These are phyloP conservation scores for Tonatia bakeri DNA, from an alignment of 2,113 vertebrate species.

Conservation along the genomic window DNA sequence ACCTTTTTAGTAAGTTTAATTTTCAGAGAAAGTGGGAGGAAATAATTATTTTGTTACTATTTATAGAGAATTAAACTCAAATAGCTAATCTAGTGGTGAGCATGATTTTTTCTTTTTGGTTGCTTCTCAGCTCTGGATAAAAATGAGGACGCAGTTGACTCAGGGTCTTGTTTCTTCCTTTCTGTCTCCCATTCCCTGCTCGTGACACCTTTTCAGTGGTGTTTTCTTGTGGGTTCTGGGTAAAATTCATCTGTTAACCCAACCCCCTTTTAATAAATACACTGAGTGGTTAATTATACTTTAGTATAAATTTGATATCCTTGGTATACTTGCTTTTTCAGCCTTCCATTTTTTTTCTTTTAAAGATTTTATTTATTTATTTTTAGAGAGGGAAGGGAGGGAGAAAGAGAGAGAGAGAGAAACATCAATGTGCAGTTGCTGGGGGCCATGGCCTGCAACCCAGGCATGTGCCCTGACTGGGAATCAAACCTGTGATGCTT, in stretches of 20 bases:
- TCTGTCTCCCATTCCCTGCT: neutral
- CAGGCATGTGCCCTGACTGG: too few relatives aligned
- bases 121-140: constrained; percentile 8
- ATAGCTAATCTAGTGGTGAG: neutral
- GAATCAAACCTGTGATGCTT: too few relatives aligned
- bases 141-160: constrained; percentile 14
- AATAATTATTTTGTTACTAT: constrained; percentile 15
- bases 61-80: constrained; percentile 18
- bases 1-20: constrained; percentile 21
- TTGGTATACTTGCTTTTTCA: neutral
- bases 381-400: too few relatives aligned
- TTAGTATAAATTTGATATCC: neutral
- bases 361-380: too few relatives aligned
- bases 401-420: too few relatives aligned
- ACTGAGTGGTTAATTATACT: constrained; percentile 16
- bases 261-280: neutral
- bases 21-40: neutral
- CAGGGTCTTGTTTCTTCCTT: neutral
- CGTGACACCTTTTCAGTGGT: neutral
- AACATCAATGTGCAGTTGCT: too few relatives aligned
- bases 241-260: constrained; percentile 18
- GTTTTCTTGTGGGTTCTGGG: neutral
- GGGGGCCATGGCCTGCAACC: too few relatives aligned
- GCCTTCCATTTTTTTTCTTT: neutral
- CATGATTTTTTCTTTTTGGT: neutral